Base-by-base conservation (phyloP, 2,888 invertebrate species). In the Ichneumoninae sp. region DNA sequence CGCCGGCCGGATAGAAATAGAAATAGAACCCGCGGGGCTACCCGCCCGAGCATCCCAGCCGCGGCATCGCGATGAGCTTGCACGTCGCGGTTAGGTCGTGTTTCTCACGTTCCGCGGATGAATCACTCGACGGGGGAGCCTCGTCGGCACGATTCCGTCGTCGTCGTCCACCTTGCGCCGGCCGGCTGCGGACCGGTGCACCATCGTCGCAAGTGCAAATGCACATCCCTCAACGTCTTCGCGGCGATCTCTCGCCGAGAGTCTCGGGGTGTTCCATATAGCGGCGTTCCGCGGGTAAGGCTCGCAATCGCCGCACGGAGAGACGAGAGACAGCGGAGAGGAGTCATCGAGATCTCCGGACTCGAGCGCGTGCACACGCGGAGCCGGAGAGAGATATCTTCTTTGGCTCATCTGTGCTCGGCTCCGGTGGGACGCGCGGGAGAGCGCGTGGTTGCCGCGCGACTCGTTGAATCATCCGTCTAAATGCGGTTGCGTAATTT, bases 401-500 rank as follows among this genome's bases (percentile, higher is more conserved):
- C 57, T 3, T 26, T 26, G 57, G 57, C 57, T 57, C 4, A 57
- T 57, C 57, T 10, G 0, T 54, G 22, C 22, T 6, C 54, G 40
- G 40, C 40, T 47, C 44, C 44, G 44, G 44, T 26, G 57, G 13
- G 57, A 26, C 22, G 10, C 26, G 22, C 57, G 26, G 10, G 13
- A 57, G 19, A 22, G 44, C 44, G 13, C 44, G 44, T 47, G 44
- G 44, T 13, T 57, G 22, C 57, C 57, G 57, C 13, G 22, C 57
- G 57, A 57, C 26, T 57, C 54, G 90, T 91, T 91, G 91, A 91
- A 91, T 91, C 92, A 91, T 88, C 91, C 83, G 86, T 89, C 91
- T 91, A 92, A 92, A 91, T 91, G 89, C 89, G 87, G 89, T 91
- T 91, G 90, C 91, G 88, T 91, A 92, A 91, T 90, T 91, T 90